phyloP scores from a whole-genome alignment of 2,113 vertebrate species.

The Mungos mungo region DNA sequence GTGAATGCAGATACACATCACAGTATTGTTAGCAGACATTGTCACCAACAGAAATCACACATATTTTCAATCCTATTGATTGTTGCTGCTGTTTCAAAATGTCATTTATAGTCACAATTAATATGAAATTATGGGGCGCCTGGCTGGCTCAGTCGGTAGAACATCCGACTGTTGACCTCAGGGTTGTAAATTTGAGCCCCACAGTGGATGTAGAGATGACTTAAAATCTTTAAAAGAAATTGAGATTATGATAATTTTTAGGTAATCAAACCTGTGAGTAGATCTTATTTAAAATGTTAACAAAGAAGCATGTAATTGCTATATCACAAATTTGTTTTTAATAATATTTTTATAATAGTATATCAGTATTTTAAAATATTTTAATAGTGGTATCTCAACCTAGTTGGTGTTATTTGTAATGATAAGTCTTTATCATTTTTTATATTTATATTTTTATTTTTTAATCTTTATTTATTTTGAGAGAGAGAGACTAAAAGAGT shows the following conservation, averaged over 20 bases:
- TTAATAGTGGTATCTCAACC: neutral
- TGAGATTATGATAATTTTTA: neutral
- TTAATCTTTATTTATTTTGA: neutral
- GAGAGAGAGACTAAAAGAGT: neutral
- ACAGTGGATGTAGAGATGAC: neutral
- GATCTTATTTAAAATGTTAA: constrained; percentile 25
- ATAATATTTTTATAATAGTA: constrained; percentile 9
- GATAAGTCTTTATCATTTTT: neutral
- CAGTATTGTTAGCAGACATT: neutral
- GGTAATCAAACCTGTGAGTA: neutral
- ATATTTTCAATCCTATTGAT: neutral
- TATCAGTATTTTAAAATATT: neutral
- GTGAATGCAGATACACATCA: neutral
- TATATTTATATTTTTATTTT: neutral
- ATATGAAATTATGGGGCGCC: neutral
- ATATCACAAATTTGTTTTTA: neutral
- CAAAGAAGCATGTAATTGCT: neutral
- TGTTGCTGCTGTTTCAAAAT: constrained; percentile 28
- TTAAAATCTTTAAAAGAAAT: neutral
- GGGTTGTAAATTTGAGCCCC: neutral
- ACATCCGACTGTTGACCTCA: neutral
- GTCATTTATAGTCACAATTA: neutral
- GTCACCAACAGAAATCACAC: neutral
- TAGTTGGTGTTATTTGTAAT: constrained; percentile 10
- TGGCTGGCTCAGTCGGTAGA: neutral